phyloP scores from a whole-genome alignment of 2,113 vertebrate genomes.

The Bos indicus region DNA sequence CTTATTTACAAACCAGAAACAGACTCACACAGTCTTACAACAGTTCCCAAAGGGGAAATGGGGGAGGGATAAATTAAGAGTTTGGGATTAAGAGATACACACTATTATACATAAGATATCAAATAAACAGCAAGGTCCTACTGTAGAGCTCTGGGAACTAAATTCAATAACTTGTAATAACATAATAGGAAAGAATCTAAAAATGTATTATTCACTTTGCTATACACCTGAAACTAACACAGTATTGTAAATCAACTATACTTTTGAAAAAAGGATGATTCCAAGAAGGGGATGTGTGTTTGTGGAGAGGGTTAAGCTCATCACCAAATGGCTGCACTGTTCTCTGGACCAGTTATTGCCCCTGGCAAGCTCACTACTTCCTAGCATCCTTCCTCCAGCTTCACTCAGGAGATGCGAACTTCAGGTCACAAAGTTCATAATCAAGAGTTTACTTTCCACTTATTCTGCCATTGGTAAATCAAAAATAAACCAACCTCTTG shows the following conservation, averaged over 20 bases:
- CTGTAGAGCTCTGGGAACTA: not conserved
- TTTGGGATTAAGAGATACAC: not conserved
- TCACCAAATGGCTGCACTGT: not conserved
- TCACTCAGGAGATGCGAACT: not conserved
- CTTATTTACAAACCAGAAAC: not conserved
- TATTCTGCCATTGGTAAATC: not conserved
- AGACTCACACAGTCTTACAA: not conserved
- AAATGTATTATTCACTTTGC: not conserved
- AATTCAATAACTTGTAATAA: not conserved
- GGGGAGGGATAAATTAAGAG: not conserved
- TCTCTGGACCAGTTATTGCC: not conserved
- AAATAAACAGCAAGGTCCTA: not conserved
- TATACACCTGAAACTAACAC: not conserved
- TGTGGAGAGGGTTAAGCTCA: not conserved
- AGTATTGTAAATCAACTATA: not conserved
- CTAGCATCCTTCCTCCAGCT: not conserved
- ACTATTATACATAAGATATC: not conserved
- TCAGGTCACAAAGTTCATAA: not conserved
- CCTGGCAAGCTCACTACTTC: not conserved
- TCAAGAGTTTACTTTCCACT: constrained; percentile 6
- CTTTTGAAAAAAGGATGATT: not conserved
- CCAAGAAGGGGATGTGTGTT: not conserved
- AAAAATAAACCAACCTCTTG: not conserved
- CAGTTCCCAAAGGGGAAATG: not conserved
- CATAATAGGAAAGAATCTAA: not conserved